Base-by-base conservation (phyloP, 2,888 invertebrate species). In the Scaptomyza reducta region DNA sequence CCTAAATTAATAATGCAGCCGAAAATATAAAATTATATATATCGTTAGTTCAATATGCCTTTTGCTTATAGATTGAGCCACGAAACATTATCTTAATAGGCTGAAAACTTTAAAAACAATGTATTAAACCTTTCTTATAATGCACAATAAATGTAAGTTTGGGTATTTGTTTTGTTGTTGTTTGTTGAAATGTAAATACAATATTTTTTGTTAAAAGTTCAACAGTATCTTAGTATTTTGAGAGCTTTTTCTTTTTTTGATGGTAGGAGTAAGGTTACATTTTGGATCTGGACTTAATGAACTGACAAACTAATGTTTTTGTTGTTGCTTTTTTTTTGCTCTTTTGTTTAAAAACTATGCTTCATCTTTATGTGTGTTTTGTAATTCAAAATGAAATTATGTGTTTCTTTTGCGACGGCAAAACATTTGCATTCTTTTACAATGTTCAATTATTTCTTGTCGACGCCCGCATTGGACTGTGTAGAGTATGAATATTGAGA, bases 401-500 rank as follows among this genome's bases (percentile, higher is more conserved):
- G 22, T 18, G 11, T 49, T 49, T 16, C 9, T 31, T 40, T 49
- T 41, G 33, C 56, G 66, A 54, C 58, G 50, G 49, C 45, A 40
- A 47, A 40, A 45, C 13, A 7, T 35, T n/a, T 33, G 25, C n/a
- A 53, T 35, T 14, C 5, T n/a, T 22, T 6, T 38, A 2, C 3
- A 33, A 33, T 13, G 13, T 16, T 40, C 4, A 2, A 1, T 63
- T 77, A 85, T 63, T 85, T 85, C 59, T 85, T 85, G 64, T 76
- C 79, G 74, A 63, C 67, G 53, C 75, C 86, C 58, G 76, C 67
- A 67, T 82, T 87, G 73, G 86, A 88, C 77, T 81, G 87, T 70
- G 90, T 88, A 65, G 89, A 89, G 77, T 91, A 91, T 77, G 91
- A 90, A 90, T 91, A 91, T 86, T 91, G 90, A 70, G 91, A 91